These are phyloP conservation scores for Amniataba percoides DNA, from an alignment of 2,797 vertebrate genomes.

Conservation along the genomic window DNA sequence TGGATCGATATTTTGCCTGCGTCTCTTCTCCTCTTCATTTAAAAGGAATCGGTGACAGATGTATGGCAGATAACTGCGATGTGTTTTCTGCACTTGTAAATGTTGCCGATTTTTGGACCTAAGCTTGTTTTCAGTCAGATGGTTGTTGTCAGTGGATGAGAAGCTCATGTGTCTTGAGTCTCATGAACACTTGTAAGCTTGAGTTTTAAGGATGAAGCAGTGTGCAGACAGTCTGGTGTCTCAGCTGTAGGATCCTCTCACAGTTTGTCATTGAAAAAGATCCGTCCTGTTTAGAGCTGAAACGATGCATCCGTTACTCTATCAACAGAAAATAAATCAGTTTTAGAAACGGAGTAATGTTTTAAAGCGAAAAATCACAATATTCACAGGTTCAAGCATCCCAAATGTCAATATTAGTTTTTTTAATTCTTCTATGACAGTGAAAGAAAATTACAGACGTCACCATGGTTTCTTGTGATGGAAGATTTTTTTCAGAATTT, in stretches of 20 bases:
- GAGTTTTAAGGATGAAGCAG: neutral
- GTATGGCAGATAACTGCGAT: neutral
- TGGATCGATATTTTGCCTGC: conserved; percentile 31
- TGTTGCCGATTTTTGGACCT: neutral
- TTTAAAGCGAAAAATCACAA: neutral
- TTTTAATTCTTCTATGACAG: neutral
- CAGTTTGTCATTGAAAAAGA: neutral
- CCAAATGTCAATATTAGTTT: neutral
- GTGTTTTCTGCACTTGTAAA: neutral
- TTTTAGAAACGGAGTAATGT: neutral
- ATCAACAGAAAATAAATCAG: neutral
- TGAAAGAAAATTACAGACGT: neutral
- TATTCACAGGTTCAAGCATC: neutral
- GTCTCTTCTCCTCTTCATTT: conserved; percentile 11
- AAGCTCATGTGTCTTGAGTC: no score
- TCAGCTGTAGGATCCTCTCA: neutral
- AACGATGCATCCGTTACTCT: neutral
- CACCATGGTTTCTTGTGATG: neutral
- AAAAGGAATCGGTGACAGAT: conserved; percentile 21
- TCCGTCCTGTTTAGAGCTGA: conserved; percentile 12
- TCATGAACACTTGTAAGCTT: conserved; percentile 2
- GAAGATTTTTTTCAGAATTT: neutral
- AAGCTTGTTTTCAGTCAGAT: neutral
- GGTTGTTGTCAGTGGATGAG: neutral
- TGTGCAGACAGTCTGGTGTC: conserved; percentile 5